Conservation (phyloP, 2,888 invertebrate genomes). For the Eilema caniola region DNA sequence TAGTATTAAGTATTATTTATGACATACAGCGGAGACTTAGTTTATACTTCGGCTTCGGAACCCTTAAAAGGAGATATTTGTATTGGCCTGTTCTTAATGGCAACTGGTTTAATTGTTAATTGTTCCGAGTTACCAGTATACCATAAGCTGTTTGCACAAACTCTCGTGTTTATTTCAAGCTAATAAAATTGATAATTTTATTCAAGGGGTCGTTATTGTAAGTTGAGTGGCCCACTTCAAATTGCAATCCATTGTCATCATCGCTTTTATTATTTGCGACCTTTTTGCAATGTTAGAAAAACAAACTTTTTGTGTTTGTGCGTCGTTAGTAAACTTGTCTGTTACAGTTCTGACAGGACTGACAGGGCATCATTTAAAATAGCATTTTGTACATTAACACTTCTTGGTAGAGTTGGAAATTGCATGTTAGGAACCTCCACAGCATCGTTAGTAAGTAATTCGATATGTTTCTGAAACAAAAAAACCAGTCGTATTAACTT, state of each 20-base stretch:
- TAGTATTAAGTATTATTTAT: too few relatives aligned
- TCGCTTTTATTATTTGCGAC: conserved; percentile 56
- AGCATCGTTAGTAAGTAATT: conserved; percentile 59
- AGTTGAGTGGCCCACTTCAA: conserved; percentile 68
- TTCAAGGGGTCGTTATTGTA: conserved; percentile 63
- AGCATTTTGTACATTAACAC: conserved; percentile 30
- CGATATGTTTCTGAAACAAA: conserved; percentile 52
- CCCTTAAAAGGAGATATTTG: conserved; percentile 7
- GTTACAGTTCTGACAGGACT: conserved; percentile 43
- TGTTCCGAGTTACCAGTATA: conserved; percentile 33
- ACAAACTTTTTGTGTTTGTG: conserved; percentile 70
- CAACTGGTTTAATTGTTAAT: conserved; percentile 29
- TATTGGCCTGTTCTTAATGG: conserved; percentile 17
- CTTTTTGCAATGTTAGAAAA: conserved; percentile 67
- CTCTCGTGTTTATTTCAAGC: conserved; percentile 39
- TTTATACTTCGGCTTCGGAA: background rate
- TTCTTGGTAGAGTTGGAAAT: conserved; percentile 25
- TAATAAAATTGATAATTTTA: conserved; percentile 40
- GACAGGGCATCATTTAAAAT: conserved; percentile 33
- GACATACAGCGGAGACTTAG: background rate
- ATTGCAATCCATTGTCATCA: conserved; percentile 66
- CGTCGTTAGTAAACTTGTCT: conserved; percentile 62
- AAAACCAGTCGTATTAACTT: conserved; percentile 47
- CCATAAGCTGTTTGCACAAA: conserved; percentile 40
- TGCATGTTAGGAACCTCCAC: conserved; percentile 6